Evolutionary conservation across 2,888 invertebrate genomes (phyloP), one percentile per base, ranked within the genome.

Genomic region (Horisme vitalbata): DNA sequence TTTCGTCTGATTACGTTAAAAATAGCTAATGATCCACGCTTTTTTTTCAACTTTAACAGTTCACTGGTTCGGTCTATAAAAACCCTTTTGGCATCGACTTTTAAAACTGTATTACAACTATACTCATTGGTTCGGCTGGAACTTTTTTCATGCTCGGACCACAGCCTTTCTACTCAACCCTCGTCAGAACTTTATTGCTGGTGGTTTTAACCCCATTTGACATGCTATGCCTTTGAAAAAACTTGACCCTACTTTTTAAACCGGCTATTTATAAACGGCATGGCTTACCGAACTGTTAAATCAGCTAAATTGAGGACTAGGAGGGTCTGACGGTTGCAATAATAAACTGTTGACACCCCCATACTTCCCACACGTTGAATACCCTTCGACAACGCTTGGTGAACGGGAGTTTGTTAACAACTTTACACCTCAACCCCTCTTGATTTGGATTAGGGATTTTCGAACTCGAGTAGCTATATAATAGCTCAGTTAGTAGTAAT

Each of bases 241-340:
- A 36, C 13, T 30, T 41, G 46, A 36, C 46, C 46, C 31, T 46
- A 41, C 28, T 41, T 41, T 46, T 45, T 32, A 18, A 11, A 4
- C 26, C 10, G 9, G 1, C 35, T 46, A 46, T 32, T 41, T 32
- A 31, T 45, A 38, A 35, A 31, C 10, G 24, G 13, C 8, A 41
- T 41, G 41, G 41, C 36, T 46, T 31, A 46, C 13, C 41, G 46
- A 41, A 35, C 46, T 30, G 35, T n/a, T 23, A 28, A 45, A 34
- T 30, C 20, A 33, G 37, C 27, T 46, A 35, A 35, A 15, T 28
- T 41, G 28, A 20, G 41, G 20, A 3, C 21, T 13, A 15, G 20
- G 18, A 32, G 24, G 45, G 45, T 45, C 9, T 38, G 11, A 4
- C 18, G 31, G 34, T 5, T 41, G 46, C 35, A 39, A 31, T 31